Percentiles rank a stretch among this genome's conserved stretches.
Conservation (phyloP, 2,888 invertebrate genomes). For the Drosophila austrosaltans region DNA sequence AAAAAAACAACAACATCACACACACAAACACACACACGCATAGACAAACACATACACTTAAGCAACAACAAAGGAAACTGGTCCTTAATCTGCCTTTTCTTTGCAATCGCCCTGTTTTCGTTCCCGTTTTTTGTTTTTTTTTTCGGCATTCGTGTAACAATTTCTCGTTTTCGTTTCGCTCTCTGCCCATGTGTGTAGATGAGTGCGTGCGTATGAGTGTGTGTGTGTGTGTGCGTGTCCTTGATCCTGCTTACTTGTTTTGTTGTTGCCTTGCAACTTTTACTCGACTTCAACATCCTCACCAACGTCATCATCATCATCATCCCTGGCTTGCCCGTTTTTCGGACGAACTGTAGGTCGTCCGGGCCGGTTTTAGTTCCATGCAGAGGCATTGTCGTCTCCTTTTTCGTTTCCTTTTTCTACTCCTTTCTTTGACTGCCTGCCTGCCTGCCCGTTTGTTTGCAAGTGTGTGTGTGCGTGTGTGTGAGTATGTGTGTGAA, state of each 20-base stretch:
- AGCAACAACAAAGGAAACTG: constrained; percentile 71
- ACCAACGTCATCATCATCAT: constrained; percentile 32
- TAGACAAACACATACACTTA: constrained; percentile 5
- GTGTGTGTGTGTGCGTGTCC: constrained; percentile 63
- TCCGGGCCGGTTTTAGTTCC: constrained; percentile 20
- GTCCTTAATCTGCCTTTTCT: constrained; percentile 72
- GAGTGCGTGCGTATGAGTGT: constrained; percentile 5
- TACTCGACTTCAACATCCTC: constrained; percentile 38
- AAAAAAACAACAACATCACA: neutral
- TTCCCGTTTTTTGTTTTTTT: constrained; percentile 16
- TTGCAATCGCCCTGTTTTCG: constrained; percentile 34
- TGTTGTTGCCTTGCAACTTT: constrained; percentile 53
- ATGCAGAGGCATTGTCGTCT: constrained; percentile 45
- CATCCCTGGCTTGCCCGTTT: constrained; percentile 40
- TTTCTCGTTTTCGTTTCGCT: constrained; percentile 57
- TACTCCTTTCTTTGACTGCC: constrained; percentile 52
- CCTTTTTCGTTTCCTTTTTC: constrained; percentile 53
- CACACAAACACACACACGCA: constrained; percentile 8
- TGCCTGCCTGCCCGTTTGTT: constrained; percentile 17
- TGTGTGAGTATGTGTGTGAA: constrained; percentile 26
- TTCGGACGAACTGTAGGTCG: constrained; percentile 4
- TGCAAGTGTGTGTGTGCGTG: constrained; percentile 25
- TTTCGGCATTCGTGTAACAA: constrained; percentile 57
- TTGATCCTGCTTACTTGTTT: constrained; percentile 79
- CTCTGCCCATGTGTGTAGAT: constrained; percentile 34